Conservation (phyloP, 1,140 invertebrate species). For the Lycorma delicatula region DNA sequence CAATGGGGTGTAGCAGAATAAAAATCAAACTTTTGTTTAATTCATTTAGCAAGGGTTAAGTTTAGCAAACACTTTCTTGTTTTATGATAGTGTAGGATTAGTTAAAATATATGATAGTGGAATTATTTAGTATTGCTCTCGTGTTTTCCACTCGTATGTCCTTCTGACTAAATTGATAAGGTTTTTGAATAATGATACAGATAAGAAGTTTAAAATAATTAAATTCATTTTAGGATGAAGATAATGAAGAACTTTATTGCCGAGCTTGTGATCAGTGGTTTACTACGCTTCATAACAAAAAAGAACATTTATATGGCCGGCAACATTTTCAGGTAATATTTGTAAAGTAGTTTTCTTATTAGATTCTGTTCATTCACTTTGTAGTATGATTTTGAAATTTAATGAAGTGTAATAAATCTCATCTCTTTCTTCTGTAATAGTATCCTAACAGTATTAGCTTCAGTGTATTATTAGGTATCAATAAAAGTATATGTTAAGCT, state of each 20-base stretch:
- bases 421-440: no score
- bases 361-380: neutral
- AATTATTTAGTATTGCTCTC: no score
- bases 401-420: neutral
- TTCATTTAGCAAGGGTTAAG: no score
- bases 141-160: no score
- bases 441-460: no score
- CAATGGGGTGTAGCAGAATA: no score
- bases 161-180: no score
- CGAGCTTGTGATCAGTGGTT: slow-evolving; percentile 49
- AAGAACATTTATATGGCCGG: slow-evolving; percentile 47
- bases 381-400: neutral
- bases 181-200: neutral
- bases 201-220: neutral
- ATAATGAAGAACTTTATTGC: slow-evolving; percentile 48
- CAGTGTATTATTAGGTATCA: no score
- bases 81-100: no score
- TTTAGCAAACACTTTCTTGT: no score
- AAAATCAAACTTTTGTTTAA: no score
- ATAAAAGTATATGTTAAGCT: neutral
- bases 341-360: neutral
- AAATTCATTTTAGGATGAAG: slow-evolving; percentile 39
- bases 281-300: slow-evolving; percentile 48
- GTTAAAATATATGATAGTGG: no score
- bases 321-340: slow-evolving; percentile 42